Conservation (phyloP, 2,888 invertebrate genomes). For the Hymenopus coronatus region DNA sequence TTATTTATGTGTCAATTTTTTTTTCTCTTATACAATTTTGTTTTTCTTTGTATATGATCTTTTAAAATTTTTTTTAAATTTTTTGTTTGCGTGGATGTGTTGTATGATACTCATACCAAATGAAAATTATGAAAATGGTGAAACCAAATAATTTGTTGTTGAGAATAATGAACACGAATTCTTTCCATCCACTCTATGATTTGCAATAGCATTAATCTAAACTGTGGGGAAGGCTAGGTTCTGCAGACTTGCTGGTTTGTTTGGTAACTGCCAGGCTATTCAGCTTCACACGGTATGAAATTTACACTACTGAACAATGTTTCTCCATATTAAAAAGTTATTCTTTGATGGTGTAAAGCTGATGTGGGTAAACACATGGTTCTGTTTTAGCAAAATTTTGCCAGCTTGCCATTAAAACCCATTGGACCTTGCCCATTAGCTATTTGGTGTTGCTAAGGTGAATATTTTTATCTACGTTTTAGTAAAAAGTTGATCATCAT, state of each 20-base stretch:
- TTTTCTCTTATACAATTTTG: neutral
- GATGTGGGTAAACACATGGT: neutral
- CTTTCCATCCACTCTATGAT: neutral
- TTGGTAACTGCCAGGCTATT: neutral
- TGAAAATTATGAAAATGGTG: neutral
- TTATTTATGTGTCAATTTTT: neutral
- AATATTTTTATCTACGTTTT: conserved; percentile 35
- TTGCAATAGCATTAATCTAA: neutral
- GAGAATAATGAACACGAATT: neutral
- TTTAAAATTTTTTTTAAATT: neutral
- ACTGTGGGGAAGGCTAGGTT: conserved; percentile 10
- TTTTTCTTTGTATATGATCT: neutral
- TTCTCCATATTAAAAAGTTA: neutral
- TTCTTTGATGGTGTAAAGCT: neutral
- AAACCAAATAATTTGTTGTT: neutral
- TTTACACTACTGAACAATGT: neutral
- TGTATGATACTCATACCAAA: neutral
- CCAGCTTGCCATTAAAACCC: neutral
- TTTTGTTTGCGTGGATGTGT: neutral
- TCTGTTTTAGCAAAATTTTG: neutral
- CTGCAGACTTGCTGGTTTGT: neutral
- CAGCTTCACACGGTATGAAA: neutral
- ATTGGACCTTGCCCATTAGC: neutral
- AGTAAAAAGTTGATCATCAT: conserved; percentile 36
- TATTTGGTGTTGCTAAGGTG: conserved; percentile 25